phyloP scores from a whole-genome alignment of 2,797 vertebrate species.

The Rhinichthys osculus region DNA sequence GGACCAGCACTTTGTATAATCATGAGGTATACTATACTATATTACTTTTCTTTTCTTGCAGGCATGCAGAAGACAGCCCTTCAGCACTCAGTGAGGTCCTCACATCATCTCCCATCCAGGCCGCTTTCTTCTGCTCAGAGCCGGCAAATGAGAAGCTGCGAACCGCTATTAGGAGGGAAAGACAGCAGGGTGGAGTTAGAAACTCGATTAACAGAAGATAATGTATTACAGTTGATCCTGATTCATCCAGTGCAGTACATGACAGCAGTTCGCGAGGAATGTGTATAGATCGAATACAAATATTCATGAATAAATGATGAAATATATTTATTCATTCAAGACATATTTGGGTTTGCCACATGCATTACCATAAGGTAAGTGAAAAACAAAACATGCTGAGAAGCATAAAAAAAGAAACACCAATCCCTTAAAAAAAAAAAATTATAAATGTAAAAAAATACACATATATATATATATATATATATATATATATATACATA shows the following conservation, averaged over 20 bases:
- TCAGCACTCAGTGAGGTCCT: conserved; percentile 70
- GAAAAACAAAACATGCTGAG: conserved; percentile 31
- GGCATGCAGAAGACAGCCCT: conserved; percentile 73
- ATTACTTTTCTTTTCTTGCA: conserved; percentile 82
- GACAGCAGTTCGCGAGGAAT: neutral
- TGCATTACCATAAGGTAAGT: conserved; percentile 8
- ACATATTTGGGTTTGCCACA: conserved; percentile 9
- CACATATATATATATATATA: neutral
- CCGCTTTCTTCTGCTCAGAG: conserved; percentile 66
- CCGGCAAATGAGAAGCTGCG: conserved; percentile 79
- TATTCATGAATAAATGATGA: conserved; percentile 44
- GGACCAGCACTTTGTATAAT: neutral
- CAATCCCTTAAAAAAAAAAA: conserved; percentile 4
- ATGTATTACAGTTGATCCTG: conserved; percentile 24
- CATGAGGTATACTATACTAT: neutral
- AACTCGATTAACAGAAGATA: conserved; percentile 6
- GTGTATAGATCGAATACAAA: conserved; percentile 17
- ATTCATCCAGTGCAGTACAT: conserved; percentile 13
- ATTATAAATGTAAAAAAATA: neutral
- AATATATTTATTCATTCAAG: conserved; percentile 43
- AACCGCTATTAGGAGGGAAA: conserved; percentile 69
- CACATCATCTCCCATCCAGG: conserved; percentile 80
- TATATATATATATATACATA: neutral
- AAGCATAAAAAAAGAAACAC: neutral
- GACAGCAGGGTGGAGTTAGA: conserved; percentile 19